Evolutionary conservation across 1,140 invertebrate species (phyloP).

Genomic region (Trichogramma pretiosum): DNA sequence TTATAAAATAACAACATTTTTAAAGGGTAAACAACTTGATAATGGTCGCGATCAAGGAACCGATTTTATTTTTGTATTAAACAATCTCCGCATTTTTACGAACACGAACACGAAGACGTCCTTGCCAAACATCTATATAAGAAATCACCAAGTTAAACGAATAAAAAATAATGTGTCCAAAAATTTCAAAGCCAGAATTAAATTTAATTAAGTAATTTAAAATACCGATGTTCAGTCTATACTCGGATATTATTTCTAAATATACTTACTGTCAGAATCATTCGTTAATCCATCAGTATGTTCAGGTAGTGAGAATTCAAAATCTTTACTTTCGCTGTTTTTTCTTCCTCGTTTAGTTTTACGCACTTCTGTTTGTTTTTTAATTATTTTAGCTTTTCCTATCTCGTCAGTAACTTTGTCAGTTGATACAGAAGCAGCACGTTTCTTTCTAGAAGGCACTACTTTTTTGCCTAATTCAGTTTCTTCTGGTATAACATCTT

Average conservation of each 20-base stretch:
- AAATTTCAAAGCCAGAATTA: background rate
- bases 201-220: too few relatives aligned
- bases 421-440: constrained; percentile 12
- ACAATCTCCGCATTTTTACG: too few relatives aligned
- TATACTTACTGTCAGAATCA: background rate
- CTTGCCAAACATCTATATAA: too few relatives aligned
- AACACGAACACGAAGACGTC: too few relatives aligned
- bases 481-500: constrained; percentile 24
- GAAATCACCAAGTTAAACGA: too few relatives aligned
- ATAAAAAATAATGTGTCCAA: too few relatives aligned
- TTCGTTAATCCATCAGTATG: constrained; percentile 1
- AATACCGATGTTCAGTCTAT: too few relatives aligned
- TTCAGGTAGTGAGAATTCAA: constrained; percentile 28
- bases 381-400: background rate
- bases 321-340: constrained; percentile 19
- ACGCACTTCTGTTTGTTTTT: too few relatives aligned
- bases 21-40: too few relatives aligned
- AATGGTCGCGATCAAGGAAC: too few relatives aligned
- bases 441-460: constrained; percentile 20
- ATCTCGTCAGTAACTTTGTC: constrained; percentile 3
- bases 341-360: constrained; percentile 24
- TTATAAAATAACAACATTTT: constrained; percentile 3
- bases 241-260: too few relatives aligned
- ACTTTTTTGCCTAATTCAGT: background rate
- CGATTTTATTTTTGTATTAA: too few relatives aligned